These are phyloP conservation scores for Myiagra hebetior DNA, from an alignment of 2,113 vertebrate genomes.

Conservation along the genomic window DNA sequence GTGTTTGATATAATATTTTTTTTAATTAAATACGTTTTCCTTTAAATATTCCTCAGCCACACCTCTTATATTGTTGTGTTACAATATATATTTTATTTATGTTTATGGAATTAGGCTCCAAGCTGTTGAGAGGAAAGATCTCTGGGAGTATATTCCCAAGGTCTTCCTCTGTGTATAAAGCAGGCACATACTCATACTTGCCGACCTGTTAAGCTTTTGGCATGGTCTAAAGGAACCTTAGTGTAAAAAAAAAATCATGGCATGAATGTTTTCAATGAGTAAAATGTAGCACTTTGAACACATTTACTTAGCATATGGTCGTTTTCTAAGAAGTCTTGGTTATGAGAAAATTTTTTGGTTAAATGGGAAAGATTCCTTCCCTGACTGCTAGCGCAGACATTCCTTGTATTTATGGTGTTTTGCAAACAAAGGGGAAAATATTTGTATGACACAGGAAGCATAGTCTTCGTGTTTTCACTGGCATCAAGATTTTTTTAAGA, in stretches of 20 bases:
- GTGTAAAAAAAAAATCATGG: conserved; percentile 29
- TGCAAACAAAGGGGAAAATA: conserved; percentile 56
- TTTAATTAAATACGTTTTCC: neutral
- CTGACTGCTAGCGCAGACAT: conserved; percentile 49
- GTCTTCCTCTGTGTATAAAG: neutral
- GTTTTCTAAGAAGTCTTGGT: conserved; percentile 48
- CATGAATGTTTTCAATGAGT: conserved; percentile 40
- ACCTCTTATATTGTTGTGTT: neutral
- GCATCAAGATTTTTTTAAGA: conserved; percentile 20
- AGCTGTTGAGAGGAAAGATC: neutral
- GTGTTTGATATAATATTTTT: neutral
- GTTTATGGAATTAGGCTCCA: neutral
- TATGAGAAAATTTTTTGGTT: conserved; percentile 47
- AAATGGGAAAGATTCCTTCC: conserved; percentile 51
- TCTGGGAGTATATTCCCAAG: neutral
- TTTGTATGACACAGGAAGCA: conserved; percentile 52
- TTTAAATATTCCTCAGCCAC: neutral
- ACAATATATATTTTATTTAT: neutral
- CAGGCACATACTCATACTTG: neutral
- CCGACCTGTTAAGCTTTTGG: conserved; percentile 45
- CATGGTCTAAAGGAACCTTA: conserved; percentile 27
- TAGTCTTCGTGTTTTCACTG: conserved; percentile 27
- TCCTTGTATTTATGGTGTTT: conserved; percentile 60
- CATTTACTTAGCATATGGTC: conserved; percentile 61
- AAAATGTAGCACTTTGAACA: conserved; percentile 61